Conservation (phyloP, 2,888 invertebrate species). For the Ommatoiulus sabulosus region DNA sequence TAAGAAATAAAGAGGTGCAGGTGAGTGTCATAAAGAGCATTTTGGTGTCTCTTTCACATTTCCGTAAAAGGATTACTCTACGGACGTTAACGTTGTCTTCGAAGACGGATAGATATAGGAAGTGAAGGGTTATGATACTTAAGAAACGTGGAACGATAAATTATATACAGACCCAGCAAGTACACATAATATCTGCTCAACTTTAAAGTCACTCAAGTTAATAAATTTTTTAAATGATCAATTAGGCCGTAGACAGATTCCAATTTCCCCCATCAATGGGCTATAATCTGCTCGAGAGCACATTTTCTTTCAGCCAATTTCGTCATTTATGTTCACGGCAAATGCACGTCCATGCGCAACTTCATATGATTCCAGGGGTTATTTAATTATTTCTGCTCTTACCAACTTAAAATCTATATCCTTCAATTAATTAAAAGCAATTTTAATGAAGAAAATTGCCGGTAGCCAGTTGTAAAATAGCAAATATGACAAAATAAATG, state of each 20-base stretch:
- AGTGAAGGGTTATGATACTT: neutral
- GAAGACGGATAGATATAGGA: neutral
- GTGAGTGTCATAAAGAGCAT: neutral
- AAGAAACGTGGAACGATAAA: neutral
- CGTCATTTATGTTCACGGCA: neutral
- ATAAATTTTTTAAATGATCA: slow-evolving; percentile 27
- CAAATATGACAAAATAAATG: too few relatives aligned
- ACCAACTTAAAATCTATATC: neutral
- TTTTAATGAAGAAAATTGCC: neutral
- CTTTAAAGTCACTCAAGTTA: slow-evolving; percentile 3
- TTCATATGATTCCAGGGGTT: neutral
- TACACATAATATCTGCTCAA: neutral
- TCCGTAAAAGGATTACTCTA: neutral
- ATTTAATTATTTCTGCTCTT: neutral
- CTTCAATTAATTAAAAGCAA: neutral
- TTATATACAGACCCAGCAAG: neutral
- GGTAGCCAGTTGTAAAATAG: neutral
- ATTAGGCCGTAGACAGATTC: neutral
- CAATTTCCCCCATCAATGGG: neutral
- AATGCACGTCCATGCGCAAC: neutral
- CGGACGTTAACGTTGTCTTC: neutral
- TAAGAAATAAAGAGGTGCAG: neutral
- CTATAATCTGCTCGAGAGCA: neutral
- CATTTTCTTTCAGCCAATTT: neutral
- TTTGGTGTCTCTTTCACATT: neutral